Evolutionary conservation across 2,888 invertebrate genomes (phyloP).

Genomic region (Drosophila bunnanda): DNA sequence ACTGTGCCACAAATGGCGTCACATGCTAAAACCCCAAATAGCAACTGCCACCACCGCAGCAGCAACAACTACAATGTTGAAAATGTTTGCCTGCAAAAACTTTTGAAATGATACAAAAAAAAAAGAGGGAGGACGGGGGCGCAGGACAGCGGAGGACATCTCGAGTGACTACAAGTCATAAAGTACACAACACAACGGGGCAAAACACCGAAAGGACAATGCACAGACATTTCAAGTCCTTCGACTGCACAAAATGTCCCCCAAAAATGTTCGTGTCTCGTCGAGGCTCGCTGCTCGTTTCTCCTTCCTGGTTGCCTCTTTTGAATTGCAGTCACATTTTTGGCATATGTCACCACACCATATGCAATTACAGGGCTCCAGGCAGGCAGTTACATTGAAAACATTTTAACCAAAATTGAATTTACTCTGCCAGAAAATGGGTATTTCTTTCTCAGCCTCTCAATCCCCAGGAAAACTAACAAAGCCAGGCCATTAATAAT

Average conservation of each 20-base stretch:
- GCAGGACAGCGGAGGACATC: constrained; percentile 17
- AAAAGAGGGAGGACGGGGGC: constrained; percentile 1
- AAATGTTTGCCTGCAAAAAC: constrained; percentile 52
- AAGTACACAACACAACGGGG: constrained; percentile 64
- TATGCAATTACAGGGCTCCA: constrained; percentile 41
- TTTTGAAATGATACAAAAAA: constrained; percentile 43
- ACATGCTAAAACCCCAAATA: constrained; percentile 51
- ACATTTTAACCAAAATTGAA: constrained; percentile 50
- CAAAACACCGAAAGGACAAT: constrained; percentile 52
- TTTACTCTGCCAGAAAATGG: constrained; percentile 23
- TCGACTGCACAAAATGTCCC: constrained; percentile 66
- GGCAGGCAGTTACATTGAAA: constrained; percentile 44
- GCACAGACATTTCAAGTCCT: constrained; percentile 37
- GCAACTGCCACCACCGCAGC: constrained; percentile 34
- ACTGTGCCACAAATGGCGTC: constrained; percentile 52
- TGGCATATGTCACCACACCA: constrained; percentile 68
- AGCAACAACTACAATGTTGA: constrained; percentile 20
- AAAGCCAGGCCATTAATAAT: constrained; percentile 39
- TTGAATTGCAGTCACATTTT: constrained; percentile 61
- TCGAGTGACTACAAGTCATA: constrained; percentile 66
- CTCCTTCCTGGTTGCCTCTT: constrained; percentile 50
- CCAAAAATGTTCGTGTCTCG: constrained; percentile 65
- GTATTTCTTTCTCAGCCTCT: too few species aligned
- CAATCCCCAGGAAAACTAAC: neutral
- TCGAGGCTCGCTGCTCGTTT: constrained; percentile 11